Evolutionary conservation across 2,113 vertebrate genomes (phyloP), one percentile per base, ranked within the genome.

Genomic region (Spea multiplicata): DNA sequence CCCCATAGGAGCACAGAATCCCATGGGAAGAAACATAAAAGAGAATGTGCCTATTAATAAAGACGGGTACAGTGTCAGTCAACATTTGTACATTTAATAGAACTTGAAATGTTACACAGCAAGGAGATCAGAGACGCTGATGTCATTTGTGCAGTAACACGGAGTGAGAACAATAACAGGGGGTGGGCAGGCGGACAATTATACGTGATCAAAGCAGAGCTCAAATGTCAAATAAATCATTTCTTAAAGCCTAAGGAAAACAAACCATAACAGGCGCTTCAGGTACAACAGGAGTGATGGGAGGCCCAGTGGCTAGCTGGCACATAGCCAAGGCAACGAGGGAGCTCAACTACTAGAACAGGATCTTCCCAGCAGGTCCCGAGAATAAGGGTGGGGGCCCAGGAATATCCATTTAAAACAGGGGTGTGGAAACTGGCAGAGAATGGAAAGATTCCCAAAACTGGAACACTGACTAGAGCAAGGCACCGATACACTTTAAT

Each of bases 171-270:
- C 74, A 75, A 76, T 44, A 76, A 69, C 53, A 49, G 61, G 66
- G 67, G 75, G 52, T 66, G 52, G 74, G 50, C 50, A 57, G 65
- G 66, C 66, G 30, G 8, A 67, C 46, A 59, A 77, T 77, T 77
- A 62, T 77, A 77, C 66, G 68, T 45, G 55, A 70, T 77, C 75
- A 70, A 77, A 77, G 75, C 8, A 47, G 12, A 53, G n/a, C 74
- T 48, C 75, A 76, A 59, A 76, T 76, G 75, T 59, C 75, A 77
- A 44, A 44, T 69, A 76, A 77, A 77, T 70, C 53, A 77, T 62
- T 53, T 70, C 55, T 53, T 70, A 45, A 69, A 76, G 49, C 17
- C 10, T 9, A 47, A 69, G 75, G 9, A 68, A 76, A 61, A 69
- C 55, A 44, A 47, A 49, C 12, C 4, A 66, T 44, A 30, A 49